Percentiles rank a stretch among this genome's conserved stretches.
Conservation (phyloP, 2,888 invertebrate species). For the Campaea margaritaria region DNA sequence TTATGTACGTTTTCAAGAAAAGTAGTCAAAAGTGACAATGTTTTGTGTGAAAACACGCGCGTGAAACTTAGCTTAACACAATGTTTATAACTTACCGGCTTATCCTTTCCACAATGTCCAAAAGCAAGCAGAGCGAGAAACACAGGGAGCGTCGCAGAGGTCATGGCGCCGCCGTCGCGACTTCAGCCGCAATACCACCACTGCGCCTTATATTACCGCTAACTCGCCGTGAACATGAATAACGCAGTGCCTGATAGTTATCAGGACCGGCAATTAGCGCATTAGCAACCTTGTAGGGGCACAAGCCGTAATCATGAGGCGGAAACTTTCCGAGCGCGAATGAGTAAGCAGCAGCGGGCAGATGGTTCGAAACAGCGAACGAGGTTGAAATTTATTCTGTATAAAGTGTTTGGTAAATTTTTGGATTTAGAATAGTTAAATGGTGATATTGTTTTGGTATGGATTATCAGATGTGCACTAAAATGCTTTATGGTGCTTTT, state of each 20-base stretch:
- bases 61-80: too few species aligned
- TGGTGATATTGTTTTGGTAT: too few species aligned
- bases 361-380: conserved; percentile 17
- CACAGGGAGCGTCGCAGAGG: conserved; percentile 57
- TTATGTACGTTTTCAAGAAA: too few species aligned
- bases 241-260: conserved; percentile 50
- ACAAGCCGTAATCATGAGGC: conserved; percentile 68
- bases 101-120: conserved; percentile 63
- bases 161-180: conserved; percentile 64
- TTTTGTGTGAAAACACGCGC: too few species aligned
- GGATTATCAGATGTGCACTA: too few species aligned
- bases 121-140: conserved; percentile 56
- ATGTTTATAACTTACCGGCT: conserved; percentile 66
- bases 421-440: conserved; percentile 30
- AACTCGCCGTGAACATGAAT: conserved; percentile 40
- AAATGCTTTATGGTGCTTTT: too few species aligned
- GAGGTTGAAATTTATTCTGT: conserved; percentile 17
- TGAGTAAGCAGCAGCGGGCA: conserved; percentile 59
- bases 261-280: conserved; percentile 64
- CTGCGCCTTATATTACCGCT: conserved; percentile 16
- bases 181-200: conserved; percentile 32
- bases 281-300: conserved; percentile 57
- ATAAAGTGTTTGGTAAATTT: conserved; percentile 26
- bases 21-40: too few species aligned
- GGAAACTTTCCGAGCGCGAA: conserved; percentile 62